Base-by-base conservation (phyloP, 2,113 vertebrate genomes). In the Cygnus buccinator region DNA sequence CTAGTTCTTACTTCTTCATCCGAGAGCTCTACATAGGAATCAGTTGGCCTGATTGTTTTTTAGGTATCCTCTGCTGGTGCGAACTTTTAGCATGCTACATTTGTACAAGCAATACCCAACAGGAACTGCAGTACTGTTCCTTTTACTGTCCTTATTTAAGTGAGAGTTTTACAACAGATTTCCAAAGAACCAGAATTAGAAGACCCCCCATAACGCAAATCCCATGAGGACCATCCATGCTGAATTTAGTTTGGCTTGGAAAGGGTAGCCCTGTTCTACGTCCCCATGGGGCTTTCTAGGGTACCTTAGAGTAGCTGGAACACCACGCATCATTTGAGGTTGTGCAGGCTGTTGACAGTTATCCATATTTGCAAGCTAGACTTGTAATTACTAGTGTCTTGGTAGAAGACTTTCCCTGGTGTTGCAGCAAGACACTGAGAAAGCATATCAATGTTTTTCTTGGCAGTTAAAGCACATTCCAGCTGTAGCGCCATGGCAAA, bases 221-320 rank as follows among this genome's bases (percentile, higher is more conserved):
- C 22, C 39, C 17, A 17, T 19, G 21, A 0, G 3, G 54, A 59
- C 63, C 73, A 16, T 55, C 28, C 0, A 0, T 23, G 11, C 18
- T 63, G 72, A 46, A 68, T 80, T 94, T 63, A n/a, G 25, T 37
- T 91, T 83, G 46, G 8, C 48, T 86, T 50, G 58, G 62, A 29
- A 84, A 59, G 63, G 54, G 48, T 59, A 76, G 37, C 23, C 48
- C 54, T 59, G 25, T 21, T 48, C 22, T 43, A 50, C 13, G 6
- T 63, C n/a, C 31, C 26, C 21, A 35, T 35, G 22, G 58, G n/a
- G 57, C 35, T 59, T 67, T 59, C 68, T 78, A 23, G 29, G 7
- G 39, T 77, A 19, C 54, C 43, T 70, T 44, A 43, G 19, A 6
- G 23, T 41, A 76, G 31, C 58, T 65, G 43, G 50, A 91, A 68